Percentiles rank a stretch among this genome's conserved stretches.
These are phyloP conservation scores for Trichoplax adhaerens DNA, from an alignment of 37 sponge, comb jelly and placozoan species.

Conservation along the genomic window DNA sequence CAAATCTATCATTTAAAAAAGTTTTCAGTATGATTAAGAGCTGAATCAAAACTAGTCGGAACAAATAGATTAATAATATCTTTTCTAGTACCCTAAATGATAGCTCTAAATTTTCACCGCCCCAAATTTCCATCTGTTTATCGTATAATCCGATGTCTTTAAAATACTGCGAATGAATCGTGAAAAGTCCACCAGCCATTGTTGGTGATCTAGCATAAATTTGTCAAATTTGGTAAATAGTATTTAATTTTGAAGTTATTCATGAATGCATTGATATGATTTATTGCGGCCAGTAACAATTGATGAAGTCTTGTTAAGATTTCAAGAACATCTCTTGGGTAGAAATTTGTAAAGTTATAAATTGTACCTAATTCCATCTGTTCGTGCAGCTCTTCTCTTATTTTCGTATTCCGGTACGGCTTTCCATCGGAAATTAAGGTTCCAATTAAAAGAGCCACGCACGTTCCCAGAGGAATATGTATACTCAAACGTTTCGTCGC, in stretches of 20 bases:
- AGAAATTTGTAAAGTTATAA: no score
- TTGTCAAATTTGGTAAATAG: no score
- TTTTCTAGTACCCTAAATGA: conserved; percentile 56
- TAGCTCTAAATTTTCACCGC: conserved; percentile 89
- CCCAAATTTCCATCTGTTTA: conserved; percentile 89
- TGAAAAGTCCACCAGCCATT: conserved; percentile 95
- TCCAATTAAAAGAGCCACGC: conserved; percentile 84
- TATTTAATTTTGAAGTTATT: no score
- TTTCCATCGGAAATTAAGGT: conserved; percentile 84
- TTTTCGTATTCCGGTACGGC: conserved; percentile 68
- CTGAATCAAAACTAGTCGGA: no score
- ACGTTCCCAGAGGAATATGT: conserved; percentile 53
- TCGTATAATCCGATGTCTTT: conserved; percentile 84
- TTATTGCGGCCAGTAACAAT: no score
- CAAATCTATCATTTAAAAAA: conserved; percentile 34
- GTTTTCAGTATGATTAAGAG: no score
- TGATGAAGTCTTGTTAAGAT: no score
- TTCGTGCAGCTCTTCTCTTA: conserved; percentile 20
- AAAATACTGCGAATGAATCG: conserved; percentile 74
- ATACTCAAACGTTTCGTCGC: conserved; percentile 67
- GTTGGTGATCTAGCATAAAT: conserved; percentile 52
- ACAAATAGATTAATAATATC: no score
- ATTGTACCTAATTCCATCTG: no score
- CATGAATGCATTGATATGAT: no score
- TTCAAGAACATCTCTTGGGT: no score